Evolutionary conservation across 2,888 invertebrate genomes (phyloP).

Genomic region (Campoletis raptor): DNA sequence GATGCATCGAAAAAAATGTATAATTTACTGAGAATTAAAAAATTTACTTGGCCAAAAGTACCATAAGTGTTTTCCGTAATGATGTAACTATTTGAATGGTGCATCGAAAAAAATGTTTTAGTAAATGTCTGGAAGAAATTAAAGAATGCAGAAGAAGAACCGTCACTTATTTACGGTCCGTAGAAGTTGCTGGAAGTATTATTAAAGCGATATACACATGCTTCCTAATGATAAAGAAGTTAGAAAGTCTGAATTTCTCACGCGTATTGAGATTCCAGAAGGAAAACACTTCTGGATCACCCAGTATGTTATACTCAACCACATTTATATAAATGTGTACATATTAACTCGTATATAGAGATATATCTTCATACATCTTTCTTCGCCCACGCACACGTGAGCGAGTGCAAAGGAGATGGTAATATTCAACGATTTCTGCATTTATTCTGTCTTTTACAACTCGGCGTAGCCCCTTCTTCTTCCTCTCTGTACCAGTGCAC

Average conservation of each 20-base stretch:
- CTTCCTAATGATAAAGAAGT: background rate
- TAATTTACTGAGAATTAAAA: background rate
- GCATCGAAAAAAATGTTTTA: background rate
- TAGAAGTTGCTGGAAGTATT: background rate
- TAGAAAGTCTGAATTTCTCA: constrained; percentile 1
- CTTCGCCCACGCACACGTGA: constrained; percentile 74
- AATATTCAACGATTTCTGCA: background rate
- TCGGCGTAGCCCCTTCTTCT: constrained; percentile 13
- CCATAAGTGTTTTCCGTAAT: background rate
- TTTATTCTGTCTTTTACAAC: constrained; percentile 37
- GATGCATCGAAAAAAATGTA: background rate
- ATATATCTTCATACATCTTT: background rate
- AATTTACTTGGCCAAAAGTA: background rate
- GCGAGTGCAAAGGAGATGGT: constrained; percentile 67
- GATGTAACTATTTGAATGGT: background rate
- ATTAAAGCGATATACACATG: background rate
- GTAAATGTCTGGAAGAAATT: background rate
- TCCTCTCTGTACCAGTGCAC: constrained; percentile 2
- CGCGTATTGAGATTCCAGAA: background rate
- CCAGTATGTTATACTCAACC: constrained; percentile 1
- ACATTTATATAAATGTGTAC: background rate
- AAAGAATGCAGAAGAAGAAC: background rate
- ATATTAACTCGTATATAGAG: background rate
- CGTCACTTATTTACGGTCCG: background rate
- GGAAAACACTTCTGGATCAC: constrained; percentile 5